Conservation (phyloP, 2,797 vertebrate species). For the Chaenodraco wilsoni region DNA sequence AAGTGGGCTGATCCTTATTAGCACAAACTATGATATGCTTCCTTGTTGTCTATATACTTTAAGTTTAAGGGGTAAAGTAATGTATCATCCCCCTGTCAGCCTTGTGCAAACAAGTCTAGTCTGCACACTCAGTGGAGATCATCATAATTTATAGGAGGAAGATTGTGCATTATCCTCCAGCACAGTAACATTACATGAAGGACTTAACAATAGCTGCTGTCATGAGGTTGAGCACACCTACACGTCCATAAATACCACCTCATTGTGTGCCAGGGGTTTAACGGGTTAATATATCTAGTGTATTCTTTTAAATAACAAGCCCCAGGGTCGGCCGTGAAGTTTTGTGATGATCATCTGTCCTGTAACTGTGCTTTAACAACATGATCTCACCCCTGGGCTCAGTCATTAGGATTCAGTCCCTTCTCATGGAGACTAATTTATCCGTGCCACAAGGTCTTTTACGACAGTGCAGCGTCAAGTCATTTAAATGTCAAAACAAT, state of each 20-base stretch:
- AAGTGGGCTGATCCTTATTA: slow-evolving; percentile 59
- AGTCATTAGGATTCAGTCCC: slow-evolving; percentile 36
- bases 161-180: slow-evolving; percentile 24
- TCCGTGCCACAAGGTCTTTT: slow-evolving; percentile 43
- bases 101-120: slow-evolving; percentile 37
- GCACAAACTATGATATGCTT: slow-evolving; percentile 44
- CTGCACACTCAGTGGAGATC: slow-evolving; percentile 23
- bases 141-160: slow-evolving; percentile 36
- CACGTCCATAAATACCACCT: slow-evolving; percentile 29
- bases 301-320: slow-evolving; percentile 46
- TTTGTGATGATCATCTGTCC: slow-evolving; percentile 52
- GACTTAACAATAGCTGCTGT: slow-evolving; percentile 28
- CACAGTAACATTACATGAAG: slow-evolving; percentile 25
- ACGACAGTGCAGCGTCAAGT: slow-evolving; percentile 25
- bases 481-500: slow-evolving; percentile 64
- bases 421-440: slow-evolving; percentile 61
- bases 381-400: slow-evolving; percentile 32
- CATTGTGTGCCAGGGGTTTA: slow-evolving; percentile 8
- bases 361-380: slow-evolving; percentile 45
- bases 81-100: slow-evolving; percentile 37
- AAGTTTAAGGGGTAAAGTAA: slow-evolving; percentile 4
- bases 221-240: slow-evolving; percentile 38
- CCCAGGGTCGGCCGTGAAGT: slow-evolving; percentile 30
- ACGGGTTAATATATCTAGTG: slow-evolving; percentile 43
- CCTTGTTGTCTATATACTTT: slow-evolving; percentile 52